phyloP scores from a whole-genome alignment of 2,113 vertebrate genomes.

The Colistium nudipinnis region DNA sequence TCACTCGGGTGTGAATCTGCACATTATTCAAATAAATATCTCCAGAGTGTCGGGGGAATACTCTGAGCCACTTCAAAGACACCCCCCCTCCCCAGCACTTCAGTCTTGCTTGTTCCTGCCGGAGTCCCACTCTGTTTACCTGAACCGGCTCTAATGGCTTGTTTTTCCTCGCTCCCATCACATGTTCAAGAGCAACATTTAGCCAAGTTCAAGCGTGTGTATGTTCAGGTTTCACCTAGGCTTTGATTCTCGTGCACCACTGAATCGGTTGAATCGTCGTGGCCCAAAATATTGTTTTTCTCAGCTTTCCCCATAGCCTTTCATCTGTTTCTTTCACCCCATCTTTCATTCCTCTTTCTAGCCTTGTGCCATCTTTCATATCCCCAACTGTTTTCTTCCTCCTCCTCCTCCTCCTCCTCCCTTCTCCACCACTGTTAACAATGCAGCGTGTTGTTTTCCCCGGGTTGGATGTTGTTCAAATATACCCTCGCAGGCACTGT shows the following conservation, averaged over 20 bases:
- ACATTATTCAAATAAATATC: slow-evolving; percentile 81
- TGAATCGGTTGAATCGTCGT: slow-evolving; percentile 12
- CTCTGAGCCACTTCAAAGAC: slow-evolving; percentile 80
- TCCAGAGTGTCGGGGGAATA: slow-evolving; percentile 75
- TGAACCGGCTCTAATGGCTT: slow-evolving; percentile 79
- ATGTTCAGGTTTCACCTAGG: slow-evolving; percentile 44
- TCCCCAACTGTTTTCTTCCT: background rate
- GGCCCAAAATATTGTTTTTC: slow-evolving; percentile 12
- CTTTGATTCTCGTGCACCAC: slow-evolving; percentile 51
- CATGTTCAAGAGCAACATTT: slow-evolving; percentile 71
- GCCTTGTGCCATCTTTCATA: background rate
- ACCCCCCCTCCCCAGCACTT: slow-evolving; percentile 49
- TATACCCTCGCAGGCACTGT: slow-evolving; percentile 5
- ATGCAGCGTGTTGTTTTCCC: slow-evolving; percentile 10
- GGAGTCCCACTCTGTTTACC: slow-evolving; percentile 82
- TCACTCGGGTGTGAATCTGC: slow-evolving; percentile 73
- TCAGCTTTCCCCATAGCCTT: slow-evolving; percentile 19
- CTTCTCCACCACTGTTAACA: background rate
- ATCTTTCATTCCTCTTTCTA: slow-evolving; percentile 17
- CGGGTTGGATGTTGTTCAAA: slow-evolving; percentile 5
- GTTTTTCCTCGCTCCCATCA: slow-evolving; percentile 67
- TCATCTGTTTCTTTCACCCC: slow-evolving; percentile 20
- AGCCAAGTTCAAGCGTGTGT: slow-evolving; percentile 66
- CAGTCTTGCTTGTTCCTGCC: slow-evolving; percentile 71
- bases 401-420: background rate